These are phyloP conservation scores for Antechinus stuartii DNA, from an alignment of 2,113 vertebrate genomes.

Conservation along the genomic window DNA sequence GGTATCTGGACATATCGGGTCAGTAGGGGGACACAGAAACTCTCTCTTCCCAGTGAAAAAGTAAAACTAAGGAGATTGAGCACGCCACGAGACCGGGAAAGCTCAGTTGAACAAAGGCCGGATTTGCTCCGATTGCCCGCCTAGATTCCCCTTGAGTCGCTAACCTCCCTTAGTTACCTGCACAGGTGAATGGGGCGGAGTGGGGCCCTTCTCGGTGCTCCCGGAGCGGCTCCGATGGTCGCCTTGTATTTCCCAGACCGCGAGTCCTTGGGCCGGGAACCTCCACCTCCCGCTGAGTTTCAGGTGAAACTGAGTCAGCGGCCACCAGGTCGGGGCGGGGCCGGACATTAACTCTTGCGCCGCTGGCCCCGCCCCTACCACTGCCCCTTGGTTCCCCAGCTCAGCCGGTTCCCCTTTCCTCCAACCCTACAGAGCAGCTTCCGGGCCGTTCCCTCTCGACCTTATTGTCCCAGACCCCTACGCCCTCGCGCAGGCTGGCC, in stretches of 20 bases:
- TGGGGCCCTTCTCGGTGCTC: constrained; percentile 33
- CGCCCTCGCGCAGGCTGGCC: background rate
- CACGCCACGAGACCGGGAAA: background rate
- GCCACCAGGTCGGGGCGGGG: constrained; percentile 55
- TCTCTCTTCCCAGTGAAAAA: background rate
- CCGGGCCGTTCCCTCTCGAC: background rate
- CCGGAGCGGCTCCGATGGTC: background rate
- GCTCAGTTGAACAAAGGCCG: constrained; percentile 39
- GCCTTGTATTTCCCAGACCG: background rate
- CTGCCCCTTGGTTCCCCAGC: constrained; percentile 34
- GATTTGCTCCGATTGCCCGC: constrained; percentile 38
- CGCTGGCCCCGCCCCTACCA: constrained; percentile 65
- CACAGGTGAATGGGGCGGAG: constrained; percentile 71
- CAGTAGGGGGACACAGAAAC: background rate
- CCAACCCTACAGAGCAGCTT: background rate
- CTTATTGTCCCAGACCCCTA: background rate
- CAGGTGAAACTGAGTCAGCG: constrained; percentile 74
- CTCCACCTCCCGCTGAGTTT: constrained; percentile 58
- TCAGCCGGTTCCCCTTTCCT: background rate
- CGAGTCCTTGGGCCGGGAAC: background rate
- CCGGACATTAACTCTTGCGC: constrained; percentile 67
- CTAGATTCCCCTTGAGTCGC: background rate
- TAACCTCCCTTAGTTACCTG: constrained; percentile 59
- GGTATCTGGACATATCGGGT: constrained; percentile 39
- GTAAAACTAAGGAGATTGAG: background rate